phyloP scores from a whole-genome alignment of 2,113 vertebrate species.

The Xyliphius kryptos region DNA sequence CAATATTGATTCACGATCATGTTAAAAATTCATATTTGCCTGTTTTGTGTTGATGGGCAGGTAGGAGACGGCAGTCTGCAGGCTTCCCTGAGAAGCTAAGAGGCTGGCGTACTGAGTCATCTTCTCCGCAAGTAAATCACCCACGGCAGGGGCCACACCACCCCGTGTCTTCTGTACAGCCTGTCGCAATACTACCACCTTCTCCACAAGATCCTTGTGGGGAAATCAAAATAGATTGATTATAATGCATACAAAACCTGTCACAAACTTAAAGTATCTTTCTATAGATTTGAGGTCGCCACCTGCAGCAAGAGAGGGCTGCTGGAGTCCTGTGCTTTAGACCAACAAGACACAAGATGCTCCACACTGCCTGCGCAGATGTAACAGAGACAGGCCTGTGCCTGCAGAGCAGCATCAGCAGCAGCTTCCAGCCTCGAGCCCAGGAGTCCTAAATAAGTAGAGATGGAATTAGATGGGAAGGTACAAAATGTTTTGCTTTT shows the following conservation, averaged over 20 bases:
- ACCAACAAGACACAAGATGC: slow-evolving; percentile 88
- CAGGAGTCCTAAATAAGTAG: slow-evolving; percentile 70
- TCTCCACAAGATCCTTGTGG: slow-evolving; percentile 86
- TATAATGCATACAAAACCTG: too few relatives aligned
- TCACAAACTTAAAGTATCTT: too few relatives aligned
- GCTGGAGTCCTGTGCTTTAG: slow-evolving; percentile 72
- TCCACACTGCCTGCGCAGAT: slow-evolving; percentile 94
- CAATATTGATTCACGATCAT: too few relatives aligned
- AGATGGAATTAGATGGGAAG: not conserved
- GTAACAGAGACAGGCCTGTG: slow-evolving; percentile 89
- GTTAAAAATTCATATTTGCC: slow-evolving; percentile 63
- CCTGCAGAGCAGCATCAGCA: slow-evolving; percentile 68
- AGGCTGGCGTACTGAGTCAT: slow-evolving; percentile 89
- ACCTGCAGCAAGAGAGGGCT: slow-evolving; percentile 87
- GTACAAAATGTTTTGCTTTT: too few relatives aligned
- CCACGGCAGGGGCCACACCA: slow-evolving; percentile 62
- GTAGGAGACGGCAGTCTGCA: slow-evolving; percentile 84
- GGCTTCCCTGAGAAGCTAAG: slow-evolving; percentile 88
- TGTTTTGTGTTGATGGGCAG: slow-evolving; percentile 79
- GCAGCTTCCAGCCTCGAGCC: slow-evolving; percentile 80
- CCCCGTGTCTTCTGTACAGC: slow-evolving; percentile 77
- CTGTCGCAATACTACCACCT: slow-evolving; percentile 82
- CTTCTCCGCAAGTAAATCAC: slow-evolving; percentile 77
- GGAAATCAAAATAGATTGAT: too few relatives aligned
- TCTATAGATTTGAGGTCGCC: slow-evolving; percentile 32